Base-by-base conservation (phyloP, 2,888 invertebrate species). In the Linnaemya tessellans region DNA sequence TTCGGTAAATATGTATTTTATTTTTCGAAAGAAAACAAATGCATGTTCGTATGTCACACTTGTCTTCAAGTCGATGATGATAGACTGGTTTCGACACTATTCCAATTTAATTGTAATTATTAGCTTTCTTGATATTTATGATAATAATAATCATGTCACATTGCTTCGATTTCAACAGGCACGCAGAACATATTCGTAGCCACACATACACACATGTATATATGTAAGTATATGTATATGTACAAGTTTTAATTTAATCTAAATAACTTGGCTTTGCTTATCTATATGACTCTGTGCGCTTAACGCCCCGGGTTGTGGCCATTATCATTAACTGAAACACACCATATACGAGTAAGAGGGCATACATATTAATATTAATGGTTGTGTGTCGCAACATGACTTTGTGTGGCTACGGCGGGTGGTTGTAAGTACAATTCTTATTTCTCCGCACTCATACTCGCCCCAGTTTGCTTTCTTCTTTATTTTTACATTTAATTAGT, bases 401-500 rank as follows among this genome's bases (percentile, higher is more conserved):
- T 20, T 46, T 58, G n/a, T n/a, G 9, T 22, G 3, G 10, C 54
- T 54, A 43, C 35, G 58, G 7, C 20, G 51, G 51, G 35, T 11
- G 30, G 25, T 18, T 10, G 13, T 35, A 9, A 20, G 11, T 20
- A 7, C 2, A 20, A 7, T 15, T 54, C 10, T 68, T 54, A 65
- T 7, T 15, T 13, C 49, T 22, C 25, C n/a, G 4, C 20, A 38
- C 51, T 38, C 15, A 30, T 15, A 51, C 15, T 70, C 3, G 20
- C 30, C 15, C 41, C 60, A 43, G 54, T 68, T 38, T 3, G 51
- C 60, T 84, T 73, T 71, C 68, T 73, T 80, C 58, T 25, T 64
- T 25, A 4, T 30, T 58, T 67, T 51, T 22, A 51, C 35, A 80
- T 82, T 85, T 82, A 82, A 85, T 82, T 85, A 85, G 79, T 85